Base-by-base conservation (phyloP, 2,797 vertebrate genomes). In the Phataginus tricuspis region DNA sequence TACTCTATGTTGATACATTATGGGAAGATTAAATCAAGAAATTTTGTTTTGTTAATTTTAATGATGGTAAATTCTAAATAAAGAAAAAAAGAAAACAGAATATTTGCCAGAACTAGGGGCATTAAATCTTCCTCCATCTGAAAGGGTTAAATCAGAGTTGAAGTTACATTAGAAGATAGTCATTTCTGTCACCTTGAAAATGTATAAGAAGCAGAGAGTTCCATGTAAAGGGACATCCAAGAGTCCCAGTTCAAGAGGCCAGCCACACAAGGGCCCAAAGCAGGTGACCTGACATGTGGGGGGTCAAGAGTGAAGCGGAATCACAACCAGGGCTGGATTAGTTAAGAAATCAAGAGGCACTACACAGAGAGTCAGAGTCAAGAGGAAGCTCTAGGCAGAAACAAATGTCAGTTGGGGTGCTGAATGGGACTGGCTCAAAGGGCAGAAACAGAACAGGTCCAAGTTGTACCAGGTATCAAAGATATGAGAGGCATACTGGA, bases 41-140 rank as follows among this genome's bases (percentile, higher is more conserved):
- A 79, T 59, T 80, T 51, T 59, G 14, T 51, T 89, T 82, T 84
- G 15, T 61, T 72, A 91, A 85, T 91, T 74, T 90, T 88, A 94
- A 88, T n/a, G 31, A 7, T 21, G 39, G 89, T n/a, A 94, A 86
- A 89, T 66, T 89, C 53, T 77, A 79, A 16, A 51, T 79, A 12
- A 45, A 45, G 19, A 78, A 84, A 85, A 15, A 21, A 18, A 57
- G 7, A 68, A 23, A 23, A 34, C 92, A 23, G 23, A 57, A 13
- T 21, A 64, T 85, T 72, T 89, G 12, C 3, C 21, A 72, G 37
- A 69, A 64, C 19, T 11, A 88, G 49, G 72, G 37, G 15, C 14
- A 86, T 86, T 79, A 18, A 66, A 66, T 59, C 8, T 89, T 72
- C 45, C 34, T 83, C 34, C n/a, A 59, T 23, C 64, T 49, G 21